These are phyloP conservation scores for Drosophila serrata DNA, from an alignment of 1,140 invertebrate species.

Conservation along the genomic window DNA sequence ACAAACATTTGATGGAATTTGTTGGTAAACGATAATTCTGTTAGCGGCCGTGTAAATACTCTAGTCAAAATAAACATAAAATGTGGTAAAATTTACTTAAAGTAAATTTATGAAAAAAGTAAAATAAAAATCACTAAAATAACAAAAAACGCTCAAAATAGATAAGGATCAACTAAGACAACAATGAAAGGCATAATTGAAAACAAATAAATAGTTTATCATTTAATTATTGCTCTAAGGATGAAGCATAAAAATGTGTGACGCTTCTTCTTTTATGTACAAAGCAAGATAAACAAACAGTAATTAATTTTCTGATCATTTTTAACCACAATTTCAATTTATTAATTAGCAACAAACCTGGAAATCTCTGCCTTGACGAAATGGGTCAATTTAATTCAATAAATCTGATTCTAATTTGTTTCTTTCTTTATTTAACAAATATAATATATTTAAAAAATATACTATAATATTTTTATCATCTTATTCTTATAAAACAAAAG, in stretches of 20 bases:
- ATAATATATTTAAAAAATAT: no score
- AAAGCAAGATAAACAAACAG: slow-evolving; percentile 18
- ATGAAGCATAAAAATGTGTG: slow-evolving; percentile 6
- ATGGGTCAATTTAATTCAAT: not conserved
- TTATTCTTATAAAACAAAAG: not conserved
- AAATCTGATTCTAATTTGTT: no score
- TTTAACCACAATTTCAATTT: slow-evolving; percentile 1
- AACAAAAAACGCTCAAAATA: slow-evolving; percentile 56
- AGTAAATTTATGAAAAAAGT: slow-evolving; percentile 52
- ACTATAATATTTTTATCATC: not conserved
- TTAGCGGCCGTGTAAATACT: slow-evolving; percentile 52
- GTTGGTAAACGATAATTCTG: slow-evolving; percentile 27
- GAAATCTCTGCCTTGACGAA: not conserved
- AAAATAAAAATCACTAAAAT: slow-evolving; percentile 12
- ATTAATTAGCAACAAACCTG: slow-evolving; percentile 5
- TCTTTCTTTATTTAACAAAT: no score
- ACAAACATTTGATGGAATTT: slow-evolving; percentile 42
- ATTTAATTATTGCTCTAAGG: slow-evolving; percentile 27
- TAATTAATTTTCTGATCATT: slow-evolving; percentile 9
- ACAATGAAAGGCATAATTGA: slow-evolving; percentile 39
- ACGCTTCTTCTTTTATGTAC: slow-evolving; percentile 28
- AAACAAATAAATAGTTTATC: slow-evolving; percentile 45
- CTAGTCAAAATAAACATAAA: slow-evolving; percentile 41
- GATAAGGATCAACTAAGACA: slow-evolving; percentile 33
- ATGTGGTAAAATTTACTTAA: slow-evolving; percentile 77